phyloP scores from a whole-genome alignment of 2,797 vertebrate species.

The Acropternis orthonyx region DNA sequence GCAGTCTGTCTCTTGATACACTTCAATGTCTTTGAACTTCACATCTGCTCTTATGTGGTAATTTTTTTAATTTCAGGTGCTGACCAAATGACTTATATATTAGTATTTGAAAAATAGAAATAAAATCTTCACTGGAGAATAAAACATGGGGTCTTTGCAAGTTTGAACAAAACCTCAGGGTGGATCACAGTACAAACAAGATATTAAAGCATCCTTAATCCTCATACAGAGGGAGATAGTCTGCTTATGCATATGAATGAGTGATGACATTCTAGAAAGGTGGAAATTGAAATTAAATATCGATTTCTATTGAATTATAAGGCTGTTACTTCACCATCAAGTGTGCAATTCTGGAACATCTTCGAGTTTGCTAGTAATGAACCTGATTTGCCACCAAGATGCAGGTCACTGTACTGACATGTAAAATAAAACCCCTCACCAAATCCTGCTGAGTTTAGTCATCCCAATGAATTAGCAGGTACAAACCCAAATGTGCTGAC shows the following conservation, averaged over 20 bases:
- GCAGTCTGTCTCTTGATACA: neutral
- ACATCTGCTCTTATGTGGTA: conserved; percentile 3
- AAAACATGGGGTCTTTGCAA: neutral
- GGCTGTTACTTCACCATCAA: neutral
- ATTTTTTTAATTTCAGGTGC: neutral
- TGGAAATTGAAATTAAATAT: neutral
- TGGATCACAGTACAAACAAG: neutral
- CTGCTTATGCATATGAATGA: neutral
- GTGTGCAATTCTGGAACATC: neutral
- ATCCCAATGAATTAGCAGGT: neutral
- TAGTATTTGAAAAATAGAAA: neutral
- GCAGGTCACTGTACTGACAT: neutral
- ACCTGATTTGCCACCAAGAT: neutral
- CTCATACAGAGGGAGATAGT: neutral
- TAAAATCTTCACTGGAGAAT: neutral
- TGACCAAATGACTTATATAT: neutral
- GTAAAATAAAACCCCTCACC: neutral
- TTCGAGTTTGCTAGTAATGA: neutral
- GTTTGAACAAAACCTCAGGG: conserved; percentile 15
- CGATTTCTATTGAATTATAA: neutral
- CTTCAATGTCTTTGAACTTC: conserved; percentile 12
- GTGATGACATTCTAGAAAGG: neutral
- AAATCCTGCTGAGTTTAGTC: neutral
- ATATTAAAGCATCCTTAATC: neutral
- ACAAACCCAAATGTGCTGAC: neutral